phyloP scores from a whole-genome alignment of 1,140 invertebrate species.

The Yoshiicerus persimilis region DNA sequence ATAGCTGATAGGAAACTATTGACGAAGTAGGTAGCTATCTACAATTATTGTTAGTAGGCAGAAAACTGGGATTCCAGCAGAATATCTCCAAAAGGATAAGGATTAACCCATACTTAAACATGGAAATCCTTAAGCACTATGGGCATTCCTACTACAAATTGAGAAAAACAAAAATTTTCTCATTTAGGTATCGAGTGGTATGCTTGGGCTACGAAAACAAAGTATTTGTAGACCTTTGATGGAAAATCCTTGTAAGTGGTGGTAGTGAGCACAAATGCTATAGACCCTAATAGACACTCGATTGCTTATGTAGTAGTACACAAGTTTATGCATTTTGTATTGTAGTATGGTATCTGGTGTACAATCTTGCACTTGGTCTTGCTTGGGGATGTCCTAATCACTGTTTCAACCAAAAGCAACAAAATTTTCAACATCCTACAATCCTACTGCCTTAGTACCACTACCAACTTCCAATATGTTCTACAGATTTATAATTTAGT shows the following conservation, averaged over 20 bases:
- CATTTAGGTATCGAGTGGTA: no score
- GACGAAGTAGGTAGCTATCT: neutral
- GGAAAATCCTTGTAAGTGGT: neutral
- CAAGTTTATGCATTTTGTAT: neutral
- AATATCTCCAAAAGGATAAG: neutral
- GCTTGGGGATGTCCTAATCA: neutral
- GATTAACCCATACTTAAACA: neutral
- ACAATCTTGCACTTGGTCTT: no score
- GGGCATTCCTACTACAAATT: neutral
- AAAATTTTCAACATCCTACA: neutral
- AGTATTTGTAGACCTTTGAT: neutral
- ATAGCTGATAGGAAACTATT: neutral
- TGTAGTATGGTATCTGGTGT: no score
- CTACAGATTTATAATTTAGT: neutral
- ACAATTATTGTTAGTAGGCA: no score
- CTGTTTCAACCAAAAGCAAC: neutral
- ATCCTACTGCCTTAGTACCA: neutral
- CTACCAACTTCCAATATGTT: no score
- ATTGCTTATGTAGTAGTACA: neutral
- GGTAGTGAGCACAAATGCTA: no score
- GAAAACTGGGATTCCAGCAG: neutral
- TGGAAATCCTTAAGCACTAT: neutral
- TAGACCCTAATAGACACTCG: no score
- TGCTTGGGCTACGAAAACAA: neutral
- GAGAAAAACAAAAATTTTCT: neutral